Conservation (phyloP, 1,140 invertebrate genomes). For the Zophobas morio region DNA sequence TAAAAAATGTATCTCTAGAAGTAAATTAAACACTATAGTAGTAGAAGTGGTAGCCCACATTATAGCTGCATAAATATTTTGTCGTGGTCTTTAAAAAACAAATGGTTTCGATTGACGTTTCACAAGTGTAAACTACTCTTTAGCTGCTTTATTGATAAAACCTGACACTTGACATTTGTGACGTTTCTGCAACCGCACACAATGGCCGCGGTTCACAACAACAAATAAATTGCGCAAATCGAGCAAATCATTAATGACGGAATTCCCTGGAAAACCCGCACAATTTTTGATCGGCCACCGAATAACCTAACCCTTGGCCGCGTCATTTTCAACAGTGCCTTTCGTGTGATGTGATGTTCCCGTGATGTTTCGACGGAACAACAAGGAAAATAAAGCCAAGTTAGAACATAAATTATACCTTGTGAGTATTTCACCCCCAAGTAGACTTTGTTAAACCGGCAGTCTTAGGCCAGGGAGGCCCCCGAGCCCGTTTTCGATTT, state of each 20-base stretch:
- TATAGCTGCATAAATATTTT: no score
- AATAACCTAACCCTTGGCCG: background rate
- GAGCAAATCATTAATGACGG: background rate
- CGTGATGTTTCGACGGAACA: conserved; percentile 64
- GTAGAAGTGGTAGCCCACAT: no score
- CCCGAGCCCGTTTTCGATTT: conserved; percentile 84
- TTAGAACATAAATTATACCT: conserved; percentile 81
- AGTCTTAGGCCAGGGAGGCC: conserved; percentile 77
- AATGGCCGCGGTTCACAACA: background rate
- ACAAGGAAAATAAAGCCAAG: conserved; percentile 75
- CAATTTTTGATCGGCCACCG: background rate
- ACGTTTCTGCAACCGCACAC: background rate
- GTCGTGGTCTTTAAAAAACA: no score
- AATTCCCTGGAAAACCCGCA: background rate
- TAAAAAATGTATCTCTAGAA: no score
- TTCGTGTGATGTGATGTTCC: conserved; percentile 21
- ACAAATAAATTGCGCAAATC: background rate
- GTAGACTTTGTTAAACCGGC: background rate
- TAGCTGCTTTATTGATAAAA: no score
- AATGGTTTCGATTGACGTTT: no score
- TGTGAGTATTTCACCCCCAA: conserved; percentile 65
- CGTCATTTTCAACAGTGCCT: conserved; percentile 14
- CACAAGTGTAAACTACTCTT: no score
- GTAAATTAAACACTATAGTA: no score
- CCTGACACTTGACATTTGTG: background rate